phyloP scores from a whole-genome alignment of 2,113 vertebrate species.

The Corvus hawaiiensis region DNA sequence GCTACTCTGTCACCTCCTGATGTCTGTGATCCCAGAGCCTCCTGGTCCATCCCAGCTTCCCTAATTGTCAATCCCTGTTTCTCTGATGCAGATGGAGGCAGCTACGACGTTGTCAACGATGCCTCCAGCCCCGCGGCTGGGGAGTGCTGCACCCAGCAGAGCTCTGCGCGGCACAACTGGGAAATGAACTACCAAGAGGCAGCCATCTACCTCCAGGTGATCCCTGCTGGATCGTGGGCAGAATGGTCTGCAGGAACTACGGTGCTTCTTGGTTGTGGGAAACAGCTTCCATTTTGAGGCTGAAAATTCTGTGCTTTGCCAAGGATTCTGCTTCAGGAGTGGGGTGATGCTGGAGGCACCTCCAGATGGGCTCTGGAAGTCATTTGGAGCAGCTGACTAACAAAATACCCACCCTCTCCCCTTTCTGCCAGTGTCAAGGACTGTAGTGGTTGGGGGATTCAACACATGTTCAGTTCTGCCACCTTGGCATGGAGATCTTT shows the following conservation, averaged over 20 bases:
- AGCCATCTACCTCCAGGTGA: conserved; percentile 97
- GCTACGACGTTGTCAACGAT: conserved; percentile 69
- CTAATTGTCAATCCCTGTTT: neutral
- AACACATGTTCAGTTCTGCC: neutral
- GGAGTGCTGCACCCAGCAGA: conserved; percentile 68
- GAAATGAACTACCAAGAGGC: conserved; percentile 98
- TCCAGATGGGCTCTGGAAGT: neutral
- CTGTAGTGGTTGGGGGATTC: neutral
- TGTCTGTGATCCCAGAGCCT: neutral
- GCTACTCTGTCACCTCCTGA: neutral
- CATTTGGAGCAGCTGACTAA: neutral
- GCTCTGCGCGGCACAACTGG: conserved; percentile 82
- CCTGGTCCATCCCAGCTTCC: neutral
- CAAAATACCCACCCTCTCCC: neutral
- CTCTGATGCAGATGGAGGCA: conserved; percentile 75
- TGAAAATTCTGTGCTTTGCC: neutral
- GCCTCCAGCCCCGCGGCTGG: conserved; percentile 73
- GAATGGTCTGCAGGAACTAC: rapidly evolving
- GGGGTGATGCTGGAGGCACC: neutral
- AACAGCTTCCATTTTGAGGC: neutral
- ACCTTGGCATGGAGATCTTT: neutral
- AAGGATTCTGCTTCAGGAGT: neutral
- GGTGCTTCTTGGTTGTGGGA: neutral
- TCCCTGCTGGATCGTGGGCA: neutral
- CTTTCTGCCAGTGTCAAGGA: neutral